Evolutionary conservation across 2,888 invertebrate genomes (phyloP).

Genomic region (Nemotelus nigrinus): DNA sequence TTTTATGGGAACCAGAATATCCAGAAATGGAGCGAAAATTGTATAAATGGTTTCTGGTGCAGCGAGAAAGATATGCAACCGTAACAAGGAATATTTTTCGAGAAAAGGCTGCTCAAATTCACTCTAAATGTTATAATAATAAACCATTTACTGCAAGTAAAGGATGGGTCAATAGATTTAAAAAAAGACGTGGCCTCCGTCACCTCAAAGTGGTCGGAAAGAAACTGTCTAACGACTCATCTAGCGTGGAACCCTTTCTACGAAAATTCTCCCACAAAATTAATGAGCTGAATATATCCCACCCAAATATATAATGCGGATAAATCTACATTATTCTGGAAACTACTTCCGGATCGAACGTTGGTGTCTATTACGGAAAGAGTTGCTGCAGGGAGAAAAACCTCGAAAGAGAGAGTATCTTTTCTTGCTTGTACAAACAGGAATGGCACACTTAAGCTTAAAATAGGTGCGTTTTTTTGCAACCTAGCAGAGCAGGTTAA

Average conservation of each 20-base stretch:
- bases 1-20: conserved; percentile 9
- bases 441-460: conserved; percentile 19
- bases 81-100: conserved; percentile 13
- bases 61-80: conserved; percentile 9
- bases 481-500: too few relatives aligned
- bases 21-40: conserved; percentile 22
- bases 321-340: conserved; percentile 16
- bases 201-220: conserved; percentile 1
- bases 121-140: conserved; percentile 30
- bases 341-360: conserved; percentile 27
- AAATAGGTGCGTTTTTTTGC: too few relatives aligned
- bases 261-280: conserved; percentile 1
- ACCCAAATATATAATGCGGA: conserved; percentile 17
- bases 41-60: conserved; percentile 4
- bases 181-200: background rate
- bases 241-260: conserved; percentile 2
- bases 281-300: background rate
- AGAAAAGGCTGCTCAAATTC: conserved; percentile 15
- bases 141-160: conserved; percentile 16
- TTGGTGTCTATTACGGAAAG: conserved; percentile 6
- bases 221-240: conserved; percentile 4
- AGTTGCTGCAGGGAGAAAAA: conserved; percentile 23
- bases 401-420: conserved; percentile 24
- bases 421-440: background rate
- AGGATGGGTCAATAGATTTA: conserved; percentile 8